Evolutionary conservation across 2,113 vertebrate genomes (phyloP).

Genomic region (Caretta caretta): DNA sequence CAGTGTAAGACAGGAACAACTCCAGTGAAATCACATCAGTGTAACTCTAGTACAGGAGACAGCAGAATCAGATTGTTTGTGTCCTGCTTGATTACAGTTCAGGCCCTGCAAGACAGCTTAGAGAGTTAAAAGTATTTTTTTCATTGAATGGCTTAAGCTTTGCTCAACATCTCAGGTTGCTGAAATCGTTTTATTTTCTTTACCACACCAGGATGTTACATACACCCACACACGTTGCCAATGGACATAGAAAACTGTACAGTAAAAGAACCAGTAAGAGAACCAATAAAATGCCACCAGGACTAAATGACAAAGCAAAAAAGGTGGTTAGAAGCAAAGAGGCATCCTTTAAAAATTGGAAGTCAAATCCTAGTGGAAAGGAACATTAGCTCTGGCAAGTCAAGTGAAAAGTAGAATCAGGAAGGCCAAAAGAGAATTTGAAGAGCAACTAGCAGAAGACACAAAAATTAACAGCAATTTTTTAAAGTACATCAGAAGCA

Average conservation of each 20-base stretch:
- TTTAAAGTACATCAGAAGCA: background rate
- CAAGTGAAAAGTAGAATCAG: background rate
- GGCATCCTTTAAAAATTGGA: background rate
- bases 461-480: background rate
- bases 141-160: background rate
- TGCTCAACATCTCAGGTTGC: constrained; percentile 12
- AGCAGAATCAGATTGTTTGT: background rate
- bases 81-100: background rate
- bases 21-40: background rate
- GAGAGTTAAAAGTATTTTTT: background rate
- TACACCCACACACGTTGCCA: background rate
- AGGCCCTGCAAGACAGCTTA: background rate
- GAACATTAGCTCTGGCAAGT: background rate
- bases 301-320: background rate
- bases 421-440: background rate
- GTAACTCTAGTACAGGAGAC: background rate
- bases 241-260: background rate
- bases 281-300: background rate
- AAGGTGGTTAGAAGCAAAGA: background rate
- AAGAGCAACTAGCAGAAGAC: background rate
- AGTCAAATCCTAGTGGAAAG: background rate
- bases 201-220: background rate
- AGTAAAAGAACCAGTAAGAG: background rate
- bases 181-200: constrained; percentile 1
- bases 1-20: background rate